These are phyloP conservation scores for Drosophila ercepeae DNA, from an alignment of 1,140 invertebrate species.

Conservation along the genomic window DNA sequence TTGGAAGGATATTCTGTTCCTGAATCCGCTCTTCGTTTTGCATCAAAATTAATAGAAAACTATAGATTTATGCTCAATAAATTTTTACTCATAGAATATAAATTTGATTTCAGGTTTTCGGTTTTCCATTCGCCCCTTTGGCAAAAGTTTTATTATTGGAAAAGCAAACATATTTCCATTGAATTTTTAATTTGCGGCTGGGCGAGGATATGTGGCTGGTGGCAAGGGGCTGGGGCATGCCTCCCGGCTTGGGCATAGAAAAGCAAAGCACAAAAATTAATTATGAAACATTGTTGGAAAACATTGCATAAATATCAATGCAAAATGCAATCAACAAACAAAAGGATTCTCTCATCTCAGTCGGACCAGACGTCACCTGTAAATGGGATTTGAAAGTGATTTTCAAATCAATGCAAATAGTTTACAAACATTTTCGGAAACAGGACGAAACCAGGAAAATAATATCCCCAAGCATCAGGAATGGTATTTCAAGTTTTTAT, in stretches of 20 bases:
- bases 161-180: conserved; percentile 54
- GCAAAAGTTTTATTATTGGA: conserved; percentile 68
- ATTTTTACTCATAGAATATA: conserved; percentile 57
- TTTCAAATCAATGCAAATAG: conserved; percentile 45
- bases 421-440: conserved; percentile 36
- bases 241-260: conserved; percentile 56
- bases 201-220: background rate
- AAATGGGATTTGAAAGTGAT: conserved; percentile 47
- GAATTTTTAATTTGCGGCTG: conserved; percentile 50
- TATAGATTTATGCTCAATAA: conserved; percentile 30
- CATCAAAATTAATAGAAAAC: conserved; percentile 62
- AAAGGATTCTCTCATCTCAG: conserved; percentile 23
- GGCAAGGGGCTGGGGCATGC: conserved; percentile 17
- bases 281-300: conserved; percentile 67
- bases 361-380: conserved; percentile 2
- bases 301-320: conserved; percentile 45
- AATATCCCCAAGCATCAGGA: background rate
- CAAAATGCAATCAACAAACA: conserved; percentile 51
- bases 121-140: conserved; percentile 33
- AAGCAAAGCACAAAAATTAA: conserved; percentile 74
- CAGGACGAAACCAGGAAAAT: too few relatives aligned
- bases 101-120: conserved; percentile 60
- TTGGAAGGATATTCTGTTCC: too few relatives aligned
- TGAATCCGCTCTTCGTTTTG: conserved; percentile 49
- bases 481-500: conserved; percentile 5